Conservation (phyloP, 2,888 invertebrate genomes). For the Pyrochroa serraticornis region DNA sequence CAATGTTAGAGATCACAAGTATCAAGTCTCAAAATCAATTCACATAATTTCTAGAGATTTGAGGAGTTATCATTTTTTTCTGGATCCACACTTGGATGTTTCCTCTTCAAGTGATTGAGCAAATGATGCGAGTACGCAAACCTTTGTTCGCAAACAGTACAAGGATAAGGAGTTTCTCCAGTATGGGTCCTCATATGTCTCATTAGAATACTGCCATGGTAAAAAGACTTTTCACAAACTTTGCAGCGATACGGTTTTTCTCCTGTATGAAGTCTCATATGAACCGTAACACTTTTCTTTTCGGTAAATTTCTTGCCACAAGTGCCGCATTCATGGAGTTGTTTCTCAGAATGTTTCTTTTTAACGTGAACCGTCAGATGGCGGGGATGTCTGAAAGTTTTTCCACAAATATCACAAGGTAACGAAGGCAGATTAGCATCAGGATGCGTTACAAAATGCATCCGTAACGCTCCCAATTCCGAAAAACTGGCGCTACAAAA, state of each 20-base stretch:
- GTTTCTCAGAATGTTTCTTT: too few species aligned
- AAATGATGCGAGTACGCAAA: constrained; percentile 14
- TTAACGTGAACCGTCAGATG: too few species aligned
- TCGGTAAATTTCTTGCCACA: too few species aligned
- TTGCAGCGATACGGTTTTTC: neutral
- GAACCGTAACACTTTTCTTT: neutral
- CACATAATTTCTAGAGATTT: neutral
- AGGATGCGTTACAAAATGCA: too few species aligned
- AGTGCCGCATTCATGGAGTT: too few species aligned
- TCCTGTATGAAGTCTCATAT: constrained; percentile 9
- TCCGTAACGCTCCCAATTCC: too few species aligned
- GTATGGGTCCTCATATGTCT: constrained; percentile 9
- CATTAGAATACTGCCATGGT: neutral
- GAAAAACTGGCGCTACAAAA: too few species aligned
- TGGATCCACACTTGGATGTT: neutral
- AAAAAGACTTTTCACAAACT: too few species aligned
- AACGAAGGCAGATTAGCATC: too few species aligned
- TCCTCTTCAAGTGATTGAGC: constrained; percentile 6
- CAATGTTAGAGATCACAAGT: too few species aligned
- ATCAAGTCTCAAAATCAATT: neutral
- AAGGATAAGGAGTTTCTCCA: constrained; percentile 11
- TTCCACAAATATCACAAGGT: too few species aligned
- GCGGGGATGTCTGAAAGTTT: too few species aligned
- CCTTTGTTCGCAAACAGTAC: constrained; percentile 3
- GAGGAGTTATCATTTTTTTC: neutral